These are phyloP conservation scores for Cecropterus lyciades DNA, from an alignment of 1,140 invertebrate genomes.

Conservation along the genomic window DNA sequence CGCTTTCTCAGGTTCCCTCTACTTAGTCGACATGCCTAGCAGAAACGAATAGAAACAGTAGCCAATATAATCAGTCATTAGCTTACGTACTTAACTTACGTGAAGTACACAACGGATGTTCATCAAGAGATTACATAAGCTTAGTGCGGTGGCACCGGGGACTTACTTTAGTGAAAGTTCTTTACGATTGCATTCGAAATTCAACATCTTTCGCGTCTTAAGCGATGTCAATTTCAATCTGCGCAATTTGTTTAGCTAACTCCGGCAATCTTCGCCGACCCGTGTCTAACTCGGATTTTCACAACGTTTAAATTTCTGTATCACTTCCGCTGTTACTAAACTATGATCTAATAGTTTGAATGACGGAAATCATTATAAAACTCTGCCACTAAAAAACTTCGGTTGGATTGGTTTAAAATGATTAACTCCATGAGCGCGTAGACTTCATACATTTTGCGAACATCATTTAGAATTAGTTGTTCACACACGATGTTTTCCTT, in stretches of 20 bases:
- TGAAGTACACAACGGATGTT: conserved; percentile 2
- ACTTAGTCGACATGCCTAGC: no score
- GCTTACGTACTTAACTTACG: no score
- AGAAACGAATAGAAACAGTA: no score
- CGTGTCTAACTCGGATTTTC: conserved; percentile 41
- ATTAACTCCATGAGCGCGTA: no score
- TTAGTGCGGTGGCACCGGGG: conserved; percentile 16
- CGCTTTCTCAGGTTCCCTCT: no score
- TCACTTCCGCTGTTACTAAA: conserved; percentile 29
- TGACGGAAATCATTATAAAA: conserved; percentile 1
- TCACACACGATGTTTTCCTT: no score
- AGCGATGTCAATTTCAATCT: conserved; percentile 53
- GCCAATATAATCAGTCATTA: not conserved
- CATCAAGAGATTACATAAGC: conserved; percentile 13
- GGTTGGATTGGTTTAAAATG: no score
- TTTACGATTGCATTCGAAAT: conserved; percentile 58
- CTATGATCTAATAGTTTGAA: conserved; percentile 21
- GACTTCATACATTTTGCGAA: no score
- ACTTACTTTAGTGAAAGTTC: conserved; percentile 57
- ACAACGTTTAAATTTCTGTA: conserved; percentile 37
- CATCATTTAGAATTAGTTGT: no score
- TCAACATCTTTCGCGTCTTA: conserved; percentile 50
- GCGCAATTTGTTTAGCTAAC: conserved; percentile 44
- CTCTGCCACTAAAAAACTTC: no score
- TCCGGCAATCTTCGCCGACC: conserved; percentile 37